phyloP scores from a whole-genome alignment of 2,113 vertebrate species.

The Oophaga pumilio region DNA sequence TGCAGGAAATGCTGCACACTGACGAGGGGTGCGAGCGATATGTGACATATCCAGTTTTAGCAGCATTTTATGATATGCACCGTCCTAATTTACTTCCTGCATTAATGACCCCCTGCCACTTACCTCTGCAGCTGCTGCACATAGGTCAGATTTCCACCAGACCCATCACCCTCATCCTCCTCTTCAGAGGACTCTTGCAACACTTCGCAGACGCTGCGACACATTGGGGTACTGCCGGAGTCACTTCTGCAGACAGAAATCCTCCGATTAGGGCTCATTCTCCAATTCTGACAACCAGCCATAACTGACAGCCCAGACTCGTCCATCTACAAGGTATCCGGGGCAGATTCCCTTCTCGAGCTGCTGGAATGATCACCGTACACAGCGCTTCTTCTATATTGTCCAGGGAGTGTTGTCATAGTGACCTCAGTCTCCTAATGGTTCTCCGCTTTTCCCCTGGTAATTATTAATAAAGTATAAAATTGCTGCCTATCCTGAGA shows the following conservation, averaged over 20 bases:
- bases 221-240: not conserved
- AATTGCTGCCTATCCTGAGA: not conserved
- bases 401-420: slow-evolving; percentile 48
- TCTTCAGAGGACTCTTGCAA: not conserved
- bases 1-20: no score
- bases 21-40: no score
- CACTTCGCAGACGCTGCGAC: not conserved
- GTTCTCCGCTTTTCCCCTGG: slow-evolving; percentile 17
- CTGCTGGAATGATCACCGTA: slow-evolving; percentile 5
- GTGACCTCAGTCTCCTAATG: not conserved
- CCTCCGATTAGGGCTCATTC: not conserved
- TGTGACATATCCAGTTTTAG: no score
- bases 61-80: no score
- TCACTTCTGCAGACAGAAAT: not conserved
- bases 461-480: slow-evolving; percentile 56
- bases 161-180: not conserved
- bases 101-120: not conserved
- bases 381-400: slow-evolving; percentile 18
- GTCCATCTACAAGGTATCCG: not conserved
- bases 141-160: not conserved
- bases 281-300: not conserved
- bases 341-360: not conserved
- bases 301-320: not conserved
- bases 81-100: no score
- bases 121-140: slow-evolving; percentile 53